phyloP scores from a whole-genome alignment of 2,113 vertebrate species.

The Ictidomys tridecemlineatus region DNA sequence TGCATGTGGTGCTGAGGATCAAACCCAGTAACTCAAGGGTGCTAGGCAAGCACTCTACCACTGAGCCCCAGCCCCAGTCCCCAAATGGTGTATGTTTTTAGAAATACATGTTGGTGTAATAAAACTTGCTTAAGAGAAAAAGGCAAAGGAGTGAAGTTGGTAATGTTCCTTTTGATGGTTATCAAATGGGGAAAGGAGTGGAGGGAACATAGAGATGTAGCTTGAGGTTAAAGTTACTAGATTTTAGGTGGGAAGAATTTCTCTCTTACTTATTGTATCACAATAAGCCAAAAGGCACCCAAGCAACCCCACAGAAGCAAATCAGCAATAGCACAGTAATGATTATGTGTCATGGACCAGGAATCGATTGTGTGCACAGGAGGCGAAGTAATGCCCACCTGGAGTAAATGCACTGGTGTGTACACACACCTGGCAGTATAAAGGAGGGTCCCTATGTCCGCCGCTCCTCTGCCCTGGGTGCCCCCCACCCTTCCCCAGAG shows the following conservation, averaged over 20 bases:
- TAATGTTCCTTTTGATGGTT: neutral
- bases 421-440: fast-evolving
- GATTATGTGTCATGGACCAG: neutral
- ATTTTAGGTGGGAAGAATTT: neutral
- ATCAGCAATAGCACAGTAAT: too few relatives aligned
- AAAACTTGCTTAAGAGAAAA: neutral
- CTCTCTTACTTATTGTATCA: neutral
- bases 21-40: too few relatives aligned
- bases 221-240: neutral
- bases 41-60: too few relatives aligned
- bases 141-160: neutral
- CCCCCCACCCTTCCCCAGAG: neutral
- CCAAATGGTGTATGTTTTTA: neutral
- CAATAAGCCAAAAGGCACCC: neutral
- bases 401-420: neutral
- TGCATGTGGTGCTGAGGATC: too few relatives aligned
- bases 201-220: neutral
- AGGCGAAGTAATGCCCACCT: too few relatives aligned
- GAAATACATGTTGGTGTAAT: neutral
- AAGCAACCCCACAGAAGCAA: neutral
- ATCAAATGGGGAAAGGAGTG: neutral
- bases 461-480: neutral
- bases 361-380: neutral
- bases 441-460: too few relatives aligned
- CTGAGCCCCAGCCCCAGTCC: too few relatives aligned